Base-by-base conservation (phyloP, 1,140 invertebrate genomes). In the Asbolus verrucosus region DNA sequence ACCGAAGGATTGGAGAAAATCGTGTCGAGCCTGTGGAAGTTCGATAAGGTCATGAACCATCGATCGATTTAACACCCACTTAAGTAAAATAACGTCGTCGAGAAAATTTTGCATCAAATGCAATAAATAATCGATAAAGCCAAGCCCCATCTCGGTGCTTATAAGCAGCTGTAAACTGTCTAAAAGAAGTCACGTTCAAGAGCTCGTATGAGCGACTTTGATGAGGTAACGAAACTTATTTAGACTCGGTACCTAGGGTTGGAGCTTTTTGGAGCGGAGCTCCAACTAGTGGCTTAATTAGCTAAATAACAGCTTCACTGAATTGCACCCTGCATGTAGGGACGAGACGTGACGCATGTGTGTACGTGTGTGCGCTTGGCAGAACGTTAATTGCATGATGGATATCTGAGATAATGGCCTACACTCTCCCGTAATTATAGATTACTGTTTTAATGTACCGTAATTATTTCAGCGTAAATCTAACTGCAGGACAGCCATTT, bases 371-470 rank as follows among this genome's bases (percentile, higher is more conserved):
- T 62, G 61, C 36, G 18, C 61, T 30, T 63, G 61, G 61, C 61
- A 63, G 61, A 63, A 63, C 39, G 61, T 63, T 63, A 63, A 63
- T 63, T 63, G 61, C 61, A 63, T 63, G 61, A 63, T 63, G 61
- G 61, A 63, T 63, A 63, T 63, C 61, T 63, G 33, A 63, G 61
- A 63, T 63, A 63, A 63, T 63, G 61, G 61, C 31, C 36, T 63
- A 18, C 21, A 63, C 61, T 63, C 61, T 63, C 31, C 33, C 24
- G 33, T 63, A 63, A 63, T 63, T 63, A 63, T 39, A 63, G 61
- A 63, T 63, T 63, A 63, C 61, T 63, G 61, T 63, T 63, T 63
- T 63, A 63, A 63, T 63, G 61, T 18, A 6, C 39, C 61, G 61
- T 63, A 63, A 63, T 63, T 63, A 63, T 63, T 63, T 63, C 61